Base-by-base conservation (phyloP, 2,888 invertebrate genomes). In the Eilema griseolum region DNA sequence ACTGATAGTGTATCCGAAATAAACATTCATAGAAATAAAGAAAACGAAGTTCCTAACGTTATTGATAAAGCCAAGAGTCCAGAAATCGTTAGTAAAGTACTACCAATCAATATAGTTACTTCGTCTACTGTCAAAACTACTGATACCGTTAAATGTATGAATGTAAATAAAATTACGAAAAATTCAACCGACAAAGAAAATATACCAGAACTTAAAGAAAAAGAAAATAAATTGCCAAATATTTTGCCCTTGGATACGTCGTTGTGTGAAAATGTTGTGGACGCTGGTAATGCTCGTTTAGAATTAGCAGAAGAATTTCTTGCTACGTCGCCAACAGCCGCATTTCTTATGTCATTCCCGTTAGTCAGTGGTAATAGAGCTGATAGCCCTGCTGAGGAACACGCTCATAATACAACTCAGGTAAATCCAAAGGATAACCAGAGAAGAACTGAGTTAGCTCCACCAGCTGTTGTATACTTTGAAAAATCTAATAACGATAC, bases 311-410 rank as follows among this genome's bases (percentile, higher is more conserved):
- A 95, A 85, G 95, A 95, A 74, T 93, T 95, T 83, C 82, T 95
- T 77, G 95, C 95, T 68, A 94, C 95, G 66, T 97, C 97, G 2
- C 97, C 97, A 8, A 97, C 97, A 3, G 97, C 97, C 20, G 97
- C 97, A 2, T 97, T 97, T 86, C 92, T 97, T 16, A 96, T 97
- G 93, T 97, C 97, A 2, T 97, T 97, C 84, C 97, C 97, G 0
- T 89, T 97, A 64, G 97, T 97, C 0, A 97, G 95, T 83, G 95
- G 95, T 2, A 95, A 95, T 74, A 90, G 95, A 79, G 95, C 95
- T 41, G 95, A 95, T 62, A 95, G 95, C 72, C 95, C 95, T 12
- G 92, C 92, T 33, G 95, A 95, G 70, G 95, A 95, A 72, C 78
- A 80, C 66, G 61, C 84, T 4, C 87, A 88, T 64, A 88, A 71